Evolutionary conservation across 2,888 invertebrate species (phyloP).

Genomic region (Quadroppia sp.): DNA sequence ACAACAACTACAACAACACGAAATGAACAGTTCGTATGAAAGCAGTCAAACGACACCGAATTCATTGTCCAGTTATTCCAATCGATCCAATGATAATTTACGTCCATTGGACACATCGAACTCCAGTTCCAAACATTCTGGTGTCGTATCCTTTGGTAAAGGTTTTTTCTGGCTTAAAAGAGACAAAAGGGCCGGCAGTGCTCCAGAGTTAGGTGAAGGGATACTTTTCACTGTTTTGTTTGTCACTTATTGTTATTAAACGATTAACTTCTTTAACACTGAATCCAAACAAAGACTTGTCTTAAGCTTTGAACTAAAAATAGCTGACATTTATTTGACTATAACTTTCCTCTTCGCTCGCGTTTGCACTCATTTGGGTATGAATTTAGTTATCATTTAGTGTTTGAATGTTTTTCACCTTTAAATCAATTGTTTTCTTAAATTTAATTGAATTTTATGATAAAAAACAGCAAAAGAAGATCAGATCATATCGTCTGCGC

Average conservation of each 20-base stretch:
- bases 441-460: conserved; percentile 6
- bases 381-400: background rate
- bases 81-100: conserved; percentile 14
- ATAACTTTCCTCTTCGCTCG: conserved; percentile 19
- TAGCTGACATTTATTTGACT: conserved; percentile 15
- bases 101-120: background rate
- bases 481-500: conserved; percentile 40
- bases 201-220: conserved; percentile 79
- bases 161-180: conserved; percentile 54
- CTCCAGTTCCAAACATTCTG: conserved; percentile 49
- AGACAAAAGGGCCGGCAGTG: conserved; percentile 72
- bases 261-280: conserved; percentile 25
- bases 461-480: conserved; percentile 39
- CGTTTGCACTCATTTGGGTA: conserved; percentile 18
- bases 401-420: conserved; percentile 14
- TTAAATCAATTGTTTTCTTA: background rate
- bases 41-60: background rate
- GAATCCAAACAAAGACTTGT: conserved; percentile 14
- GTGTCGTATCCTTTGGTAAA: conserved; percentile 70
- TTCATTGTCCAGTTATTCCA: conserved; percentile 10
- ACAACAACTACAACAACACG: conserved; percentile 41
- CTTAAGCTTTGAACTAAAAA: conserved; percentile 21
- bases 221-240: conserved; percentile 4
- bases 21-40: conserved; percentile 33
- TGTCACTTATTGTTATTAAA: conserved; percentile 24